Base-by-base conservation (phyloP, 2,797 vertebrate genomes). In the Sebastes hopkinsi region DNA sequence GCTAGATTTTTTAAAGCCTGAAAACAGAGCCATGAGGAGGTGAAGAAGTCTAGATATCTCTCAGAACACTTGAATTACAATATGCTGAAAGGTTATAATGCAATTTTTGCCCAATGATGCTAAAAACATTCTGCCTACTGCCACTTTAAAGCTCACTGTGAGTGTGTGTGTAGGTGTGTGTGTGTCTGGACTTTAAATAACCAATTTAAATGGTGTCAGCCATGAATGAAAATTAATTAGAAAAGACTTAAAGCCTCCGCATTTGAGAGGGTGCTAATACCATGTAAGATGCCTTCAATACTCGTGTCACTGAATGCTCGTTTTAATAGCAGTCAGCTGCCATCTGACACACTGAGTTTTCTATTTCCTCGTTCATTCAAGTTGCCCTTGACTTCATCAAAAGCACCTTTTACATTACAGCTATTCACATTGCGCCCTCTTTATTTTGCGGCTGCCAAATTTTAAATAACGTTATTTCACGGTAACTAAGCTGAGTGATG, bases 211-310 rank as follows among this genome's bases (percentile, higher is more conserved):
- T 55, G 52, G 20, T 70, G 72, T 70, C 67, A 75, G 56, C 69
- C 25, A 1, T 61, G 55, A 80, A 66, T 69, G 7, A 13, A 76
- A 77, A 75, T 72, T 36, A 80, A 82, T 79, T 60, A 69, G 14
- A 30, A 55, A 73, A 61, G 38, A 82, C 50, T 62, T 64, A 29
- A 52, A 75, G 22, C 58, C 11, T 22, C 34, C 16, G 8, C 38
- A 30, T 64, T 55, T 12, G 14, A 56, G 52, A 72, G 14, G n/a
- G 18, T 54, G 65, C 23, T 60, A 22, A 61, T 66, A 4, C 54
- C 29, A 55, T 52, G 27, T 66, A 34, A 67, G 46, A 83, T 56
- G 29, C 23, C 16, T 73, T 71, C 64, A 38, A 74, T 61, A 20
- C 22, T 84, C 12, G 3, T 68, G 69, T 69, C 72, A 52, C 20